Evolutionary conservation across 2,113 vertebrate genomes (phyloP), one percentile per base, ranked within the genome.

Genomic region (Connochaetes taurinus): DNA sequence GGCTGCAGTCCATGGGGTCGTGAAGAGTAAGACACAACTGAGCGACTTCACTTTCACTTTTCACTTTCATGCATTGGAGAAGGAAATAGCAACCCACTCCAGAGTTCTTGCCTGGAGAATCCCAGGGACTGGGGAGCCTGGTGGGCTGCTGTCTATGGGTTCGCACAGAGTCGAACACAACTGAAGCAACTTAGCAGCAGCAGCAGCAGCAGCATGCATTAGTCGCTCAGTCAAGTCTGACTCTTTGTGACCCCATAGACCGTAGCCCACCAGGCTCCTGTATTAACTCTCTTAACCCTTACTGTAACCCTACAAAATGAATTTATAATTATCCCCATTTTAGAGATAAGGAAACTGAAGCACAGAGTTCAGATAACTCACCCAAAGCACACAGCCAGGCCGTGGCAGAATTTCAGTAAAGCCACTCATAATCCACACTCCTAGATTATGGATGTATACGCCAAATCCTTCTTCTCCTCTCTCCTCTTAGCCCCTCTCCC

Each of bases 181-280:
- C 47, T 47, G 47, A 47, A 47, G 47, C 2, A 12, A 47, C 47
- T 3, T 3, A 47, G 47, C 47, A 47, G 47, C 47, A 47, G 47
- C 47, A 47, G 47, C 47, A 47, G 47, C 47, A 47, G 47, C 11
- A 47, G n/a, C 67, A 71, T 40, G 2, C n/a, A 40, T 40, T 14
- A 25, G 6, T 43, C 1, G 0, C 71, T 76, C 36, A 76, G 12
- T 27, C 0, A 0, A 27, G 36, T 76, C 5, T 25, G 23, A 43
- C 12, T 43, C 71, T 74, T 74, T 43, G 71, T 1, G 12, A 76
- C 5, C 12, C 11, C 71, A 76, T 14, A 3, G 36, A 74, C 71
- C 6, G 2, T 40, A 71, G 67, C 67, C 67, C 0, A 1, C 5
- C 19, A 71, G 19, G 10, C n/a, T 23, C 67, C n/a, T 36, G 5